Base-by-base conservation (phyloP, 2,888 invertebrate species). In the Axea sp. region DNA sequence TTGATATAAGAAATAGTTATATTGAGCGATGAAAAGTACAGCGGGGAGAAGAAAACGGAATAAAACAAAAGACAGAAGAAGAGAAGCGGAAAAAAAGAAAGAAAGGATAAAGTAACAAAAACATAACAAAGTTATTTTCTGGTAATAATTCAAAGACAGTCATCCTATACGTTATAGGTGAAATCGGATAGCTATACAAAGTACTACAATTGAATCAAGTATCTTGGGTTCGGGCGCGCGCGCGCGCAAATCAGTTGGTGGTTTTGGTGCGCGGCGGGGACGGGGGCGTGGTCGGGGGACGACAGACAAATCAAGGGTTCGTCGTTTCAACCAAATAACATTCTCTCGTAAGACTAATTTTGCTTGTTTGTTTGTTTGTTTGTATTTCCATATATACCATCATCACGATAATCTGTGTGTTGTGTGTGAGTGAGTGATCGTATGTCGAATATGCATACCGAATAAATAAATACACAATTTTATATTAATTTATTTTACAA, bases 401-500 rank as follows among this genome's bases (percentile, higher is more conserved):
- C 67, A 28, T 67, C 67, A 28, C 55, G 43, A 49, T 55, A 43
- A 55, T 57, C 49, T 60, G 65, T 55, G 47, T 67, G 22, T 64
- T 53, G 53, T 35, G 47, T 69, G 65, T 68, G 31, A 39, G 65
- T 68, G 31, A 39, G 62, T 60, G 64, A 49, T 49, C 57, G 26
- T 71, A 45, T 68, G 47, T 78, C 76, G 68, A 81, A 79, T 80
- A 69, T 64, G 68, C 64, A 69, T 80, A 82, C 81, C 82, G 80
- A 86, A 86, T 84, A 86, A 86, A 86, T 87, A 86, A 86, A 86
- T 86, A 86, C 82, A 84, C 81, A 86, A 83, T 85, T 86, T 86
- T 81, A 83, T 84, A 83, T 84, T 85, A 84, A 84, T 87, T 86
- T 84, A 86, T 87, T 85, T 83, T 85, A 86, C 85, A 86, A 84